Percentiles rank a stretch among this genome's conserved stretches.
Evolutionary conservation across 2,888 invertebrate genomes (phyloP).

Genomic region (Artemia sp.): DNA sequence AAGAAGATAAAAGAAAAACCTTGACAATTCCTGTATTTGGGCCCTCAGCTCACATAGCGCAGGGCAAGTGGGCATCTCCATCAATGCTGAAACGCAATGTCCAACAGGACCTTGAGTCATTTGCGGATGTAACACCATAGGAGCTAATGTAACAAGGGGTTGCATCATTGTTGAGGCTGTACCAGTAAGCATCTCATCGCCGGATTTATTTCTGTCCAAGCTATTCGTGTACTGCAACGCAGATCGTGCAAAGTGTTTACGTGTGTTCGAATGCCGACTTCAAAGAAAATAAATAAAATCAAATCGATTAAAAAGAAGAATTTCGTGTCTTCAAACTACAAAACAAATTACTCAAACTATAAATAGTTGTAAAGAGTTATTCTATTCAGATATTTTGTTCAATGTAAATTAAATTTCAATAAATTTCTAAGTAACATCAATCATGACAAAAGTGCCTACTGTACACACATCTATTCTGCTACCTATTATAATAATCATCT

Average conservation of each 20-base stretch:
- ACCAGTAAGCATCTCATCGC: neutral
- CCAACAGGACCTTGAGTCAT: constrained; percentile 15
- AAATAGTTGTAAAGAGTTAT: too few relatives aligned
- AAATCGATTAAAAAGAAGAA: too few relatives aligned
- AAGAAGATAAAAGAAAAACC: constrained; percentile 30
- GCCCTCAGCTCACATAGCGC: constrained; percentile 82
- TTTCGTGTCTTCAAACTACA: too few relatives aligned
- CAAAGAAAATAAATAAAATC: neutral
- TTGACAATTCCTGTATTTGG: constrained; percentile 79
- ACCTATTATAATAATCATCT: too few relatives aligned
- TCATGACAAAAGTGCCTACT: too few relatives aligned
- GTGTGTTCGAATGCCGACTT: neutral
- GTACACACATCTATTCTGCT: too few relatives aligned
- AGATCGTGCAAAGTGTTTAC: neutral
- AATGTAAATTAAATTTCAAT: too few relatives aligned
- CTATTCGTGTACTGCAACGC: neutral
- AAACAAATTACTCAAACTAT: too few relatives aligned
- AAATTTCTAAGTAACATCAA: too few relatives aligned
- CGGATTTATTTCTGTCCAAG: neutral
- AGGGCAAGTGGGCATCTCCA: constrained; percentile 20
- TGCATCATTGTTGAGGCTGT: constrained; percentile 10
- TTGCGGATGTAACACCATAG: constrained; percentile 19
- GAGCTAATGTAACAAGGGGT: constrained; percentile 16
- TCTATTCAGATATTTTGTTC: too few relatives aligned
- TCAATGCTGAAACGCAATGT: neutral